Conservation (phyloP, 2,888 invertebrate species). For the Diogma glabrata region DNA sequence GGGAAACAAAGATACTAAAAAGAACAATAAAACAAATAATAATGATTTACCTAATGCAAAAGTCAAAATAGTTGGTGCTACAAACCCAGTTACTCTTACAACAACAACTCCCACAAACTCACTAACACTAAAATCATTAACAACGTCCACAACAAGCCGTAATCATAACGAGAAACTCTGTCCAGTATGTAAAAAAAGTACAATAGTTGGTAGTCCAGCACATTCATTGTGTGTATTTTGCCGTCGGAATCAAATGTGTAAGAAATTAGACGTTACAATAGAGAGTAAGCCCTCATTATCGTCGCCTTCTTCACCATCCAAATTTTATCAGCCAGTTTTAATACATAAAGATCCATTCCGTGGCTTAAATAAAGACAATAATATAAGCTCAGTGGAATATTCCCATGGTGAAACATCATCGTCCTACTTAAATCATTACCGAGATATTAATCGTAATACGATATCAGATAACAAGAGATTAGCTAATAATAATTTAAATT, state of each 20-base stretch:
- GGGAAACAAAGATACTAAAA: too few species aligned
- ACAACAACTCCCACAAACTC: too few species aligned
- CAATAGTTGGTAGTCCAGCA: not conserved
- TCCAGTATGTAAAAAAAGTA: slow-evolving; percentile 7
- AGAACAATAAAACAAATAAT: not conserved
- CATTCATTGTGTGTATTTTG: not conserved
- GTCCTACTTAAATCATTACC: too few species aligned
- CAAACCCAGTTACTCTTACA: too few species aligned
- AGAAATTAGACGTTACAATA: slow-evolving; percentile 13
- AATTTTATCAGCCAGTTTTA: not conserved
- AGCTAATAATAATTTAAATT: not conserved
- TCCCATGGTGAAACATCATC: not conserved
- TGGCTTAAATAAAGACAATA: not conserved
- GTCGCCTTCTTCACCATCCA: not conserved
- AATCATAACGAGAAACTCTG: not conserved
- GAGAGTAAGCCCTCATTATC: slow-evolving; percentile 20
- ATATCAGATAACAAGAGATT: not conserved
- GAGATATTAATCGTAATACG: slow-evolving; percentile 8
- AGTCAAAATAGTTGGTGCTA: not conserved
- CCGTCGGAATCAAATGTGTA: not conserved
- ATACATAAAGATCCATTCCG: slow-evolving; percentile 3
- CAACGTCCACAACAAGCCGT: too few species aligned
- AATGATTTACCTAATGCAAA: not conserved
- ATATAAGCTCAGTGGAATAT: not conserved
- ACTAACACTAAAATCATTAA: too few species aligned